Evolutionary conservation across 2,888 invertebrate species (phyloP).

Genomic region (Pseudeuparius sepicola): DNA sequence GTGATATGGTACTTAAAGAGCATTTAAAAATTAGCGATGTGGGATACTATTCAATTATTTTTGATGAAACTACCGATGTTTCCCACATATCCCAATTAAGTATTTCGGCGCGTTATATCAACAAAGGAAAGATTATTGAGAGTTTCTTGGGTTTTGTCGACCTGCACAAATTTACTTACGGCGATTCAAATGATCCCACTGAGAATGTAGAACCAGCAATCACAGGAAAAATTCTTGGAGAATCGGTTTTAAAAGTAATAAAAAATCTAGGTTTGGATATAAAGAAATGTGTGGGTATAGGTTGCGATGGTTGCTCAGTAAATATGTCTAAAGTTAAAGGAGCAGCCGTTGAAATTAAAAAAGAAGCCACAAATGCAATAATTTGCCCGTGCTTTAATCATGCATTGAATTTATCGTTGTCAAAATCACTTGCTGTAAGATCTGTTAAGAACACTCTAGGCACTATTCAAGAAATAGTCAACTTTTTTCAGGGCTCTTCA

Average conservation of each 20-base stretch:
- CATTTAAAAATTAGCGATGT: conserved; percentile 11
- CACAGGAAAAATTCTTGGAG: conserved; percentile 5
- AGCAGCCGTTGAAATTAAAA: conserved; percentile 7
- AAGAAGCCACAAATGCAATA: conserved; percentile 6
- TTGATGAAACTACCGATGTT: conserved; percentile 2
- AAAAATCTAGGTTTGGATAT: conserved; percentile 6
- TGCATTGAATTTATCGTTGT: conserved; percentile 8
- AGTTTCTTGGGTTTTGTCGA: conserved; percentile 6
- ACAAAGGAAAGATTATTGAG: not conserved
- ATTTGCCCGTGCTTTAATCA: conserved; percentile 10
- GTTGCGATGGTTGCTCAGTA: conserved; percentile 7
- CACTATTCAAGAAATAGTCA: conserved; percentile 5
- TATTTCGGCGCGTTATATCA: conserved; percentile 1
- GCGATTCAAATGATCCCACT: not conserved
- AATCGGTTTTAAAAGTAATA: conserved; percentile 5
- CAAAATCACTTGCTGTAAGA: conserved; percentile 1
- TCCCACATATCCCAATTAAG: conserved; percentile 5
- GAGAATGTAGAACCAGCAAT: conserved; percentile 6
- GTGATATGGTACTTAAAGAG: conserved; percentile 10
- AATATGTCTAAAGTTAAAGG: conserved; percentile 10
- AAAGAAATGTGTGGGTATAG: conserved; percentile 8
- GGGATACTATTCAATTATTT: conserved; percentile 3
- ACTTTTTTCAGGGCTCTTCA: not conserved
- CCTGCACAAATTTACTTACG: conserved; percentile 3
- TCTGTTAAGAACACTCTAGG: conserved; percentile 7